Conservation (phyloP, 1,140 invertebrate genomes). For the Teleopsis dalmanni region DNA sequence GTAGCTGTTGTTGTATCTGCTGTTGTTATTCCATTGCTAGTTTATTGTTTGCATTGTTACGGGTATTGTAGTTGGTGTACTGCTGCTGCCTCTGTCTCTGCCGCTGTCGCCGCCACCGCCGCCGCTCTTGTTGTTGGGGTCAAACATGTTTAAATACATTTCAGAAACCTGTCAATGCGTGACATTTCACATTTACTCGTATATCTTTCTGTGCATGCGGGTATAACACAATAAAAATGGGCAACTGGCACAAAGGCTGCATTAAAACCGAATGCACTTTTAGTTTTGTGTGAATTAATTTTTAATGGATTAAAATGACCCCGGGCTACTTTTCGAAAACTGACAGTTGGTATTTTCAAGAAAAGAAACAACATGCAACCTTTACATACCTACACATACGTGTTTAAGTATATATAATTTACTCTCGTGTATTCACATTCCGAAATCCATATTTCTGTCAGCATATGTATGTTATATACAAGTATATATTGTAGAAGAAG, state of each 20-base stretch:
- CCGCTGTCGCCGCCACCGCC: slow-evolving; percentile 2
- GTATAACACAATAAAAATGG: no score
- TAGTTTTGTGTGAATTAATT: slow-evolving; percentile 16
- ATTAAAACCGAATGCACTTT: no score
- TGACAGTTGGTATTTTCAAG: slow-evolving; percentile 15
- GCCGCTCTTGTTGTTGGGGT: slow-evolving; percentile 16
- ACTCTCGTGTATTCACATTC: no score
- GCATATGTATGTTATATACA: no score
- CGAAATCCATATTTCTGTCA: no score
- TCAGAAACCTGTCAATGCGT: slow-evolving; percentile 17
- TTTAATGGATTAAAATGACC: slow-evolving; percentile 14
- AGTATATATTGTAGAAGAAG: no score
- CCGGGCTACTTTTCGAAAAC: slow-evolving; percentile 10
- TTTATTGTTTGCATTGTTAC: neutral
- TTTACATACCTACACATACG: no score
- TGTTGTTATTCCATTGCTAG: neutral
- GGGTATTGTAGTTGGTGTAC: slow-evolving; percentile 1
- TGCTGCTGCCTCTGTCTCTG: slow-evolving; percentile 7
- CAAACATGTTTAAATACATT: slow-evolving; percentile 15
- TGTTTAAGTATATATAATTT: no score
- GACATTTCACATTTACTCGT: slow-evolving; percentile 16
- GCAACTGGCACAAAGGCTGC: no score
- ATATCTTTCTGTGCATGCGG: no score
- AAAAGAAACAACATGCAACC: no score
- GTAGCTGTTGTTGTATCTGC: neutral